These are phyloP conservation scores for Malachius bipustulatus DNA, from an alignment of 2,888 invertebrate genomes.

Conservation along the genomic window DNA sequence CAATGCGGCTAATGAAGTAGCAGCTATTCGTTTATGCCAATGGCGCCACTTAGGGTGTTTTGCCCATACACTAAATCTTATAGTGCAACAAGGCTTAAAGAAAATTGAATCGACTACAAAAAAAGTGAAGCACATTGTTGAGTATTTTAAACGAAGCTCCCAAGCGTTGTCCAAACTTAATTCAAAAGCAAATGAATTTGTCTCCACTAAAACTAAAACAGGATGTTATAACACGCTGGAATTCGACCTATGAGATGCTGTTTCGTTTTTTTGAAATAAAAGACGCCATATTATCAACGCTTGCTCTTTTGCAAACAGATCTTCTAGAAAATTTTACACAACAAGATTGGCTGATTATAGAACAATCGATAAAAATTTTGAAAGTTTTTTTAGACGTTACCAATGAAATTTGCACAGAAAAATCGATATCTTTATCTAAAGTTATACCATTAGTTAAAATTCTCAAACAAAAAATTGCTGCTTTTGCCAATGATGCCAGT, in stretches of 20 bases:
- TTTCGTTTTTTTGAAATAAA: constrained; percentile 16
- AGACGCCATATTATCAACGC: constrained; percentile 16
- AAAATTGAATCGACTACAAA: constrained; percentile 2
- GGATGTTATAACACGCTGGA: constrained; percentile 18
- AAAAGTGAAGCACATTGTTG: constrained; percentile 17
- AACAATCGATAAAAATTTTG: background rate
- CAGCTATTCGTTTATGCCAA: background rate
- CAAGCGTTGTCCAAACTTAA: constrained; percentile 22
- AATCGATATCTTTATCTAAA: background rate
- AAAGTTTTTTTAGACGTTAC: background rate
- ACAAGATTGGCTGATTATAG: background rate
- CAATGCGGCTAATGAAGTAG: background rate
- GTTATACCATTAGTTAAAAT: background rate
- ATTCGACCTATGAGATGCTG: constrained; percentile 18
- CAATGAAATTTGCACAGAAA: background rate
- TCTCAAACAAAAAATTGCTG: too few species aligned
- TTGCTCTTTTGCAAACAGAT: constrained; percentile 10
- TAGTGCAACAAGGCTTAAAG: background rate
- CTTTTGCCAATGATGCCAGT: too few species aligned
- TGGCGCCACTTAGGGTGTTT: background rate
- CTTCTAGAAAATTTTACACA: background rate
- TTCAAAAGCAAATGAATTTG: constrained; percentile 13
- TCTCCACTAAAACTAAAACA: constrained; percentile 14
- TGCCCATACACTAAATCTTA: constrained; percentile 1
- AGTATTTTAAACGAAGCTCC: constrained; percentile 21